Evolutionary conservation across 2,113 vertebrate genomes (phyloP).

Genomic region (Prietella phreatophila): DNA sequence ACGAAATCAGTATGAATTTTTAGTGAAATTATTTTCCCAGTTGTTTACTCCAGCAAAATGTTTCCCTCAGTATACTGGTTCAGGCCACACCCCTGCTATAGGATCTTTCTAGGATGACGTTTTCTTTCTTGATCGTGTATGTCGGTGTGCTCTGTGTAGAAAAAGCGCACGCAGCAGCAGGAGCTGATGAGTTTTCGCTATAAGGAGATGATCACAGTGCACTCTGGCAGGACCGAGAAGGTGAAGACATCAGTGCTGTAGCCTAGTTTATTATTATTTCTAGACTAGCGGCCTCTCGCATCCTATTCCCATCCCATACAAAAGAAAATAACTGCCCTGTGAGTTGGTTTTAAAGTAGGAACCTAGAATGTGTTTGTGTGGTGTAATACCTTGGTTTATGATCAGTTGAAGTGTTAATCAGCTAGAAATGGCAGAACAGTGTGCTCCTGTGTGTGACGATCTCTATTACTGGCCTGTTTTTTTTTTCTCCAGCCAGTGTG

Average conservation of each 20-base stretch:
- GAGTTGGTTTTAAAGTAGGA: neutral
- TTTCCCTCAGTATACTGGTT: neutral
- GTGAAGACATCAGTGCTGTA: slow-evolving; percentile 43
- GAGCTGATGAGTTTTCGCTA: slow-evolving; percentile 69
- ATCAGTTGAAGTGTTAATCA: neutral
- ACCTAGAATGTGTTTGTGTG: neutral
- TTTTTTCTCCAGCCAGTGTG: neutral
- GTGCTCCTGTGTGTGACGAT: neutral
- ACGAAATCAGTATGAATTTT: neutral
- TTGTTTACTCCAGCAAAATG: neutral
- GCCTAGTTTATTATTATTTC: neutral
- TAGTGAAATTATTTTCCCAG: neutral
- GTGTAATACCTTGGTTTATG: neutral
- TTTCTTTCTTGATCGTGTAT: neutral
- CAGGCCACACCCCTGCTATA: neutral
- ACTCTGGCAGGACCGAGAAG: slow-evolving; percentile 54
- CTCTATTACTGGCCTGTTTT: neutral
- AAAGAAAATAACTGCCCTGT: neutral
- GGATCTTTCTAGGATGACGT: neutral
- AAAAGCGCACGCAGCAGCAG: slow-evolving; percentile 65
- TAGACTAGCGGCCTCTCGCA: neutral
- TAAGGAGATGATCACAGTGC: slow-evolving; percentile 64
- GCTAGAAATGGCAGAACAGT: neutral
- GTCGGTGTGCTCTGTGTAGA: slow-evolving; percentile 47
- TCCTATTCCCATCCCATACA: neutral